Conservation (phyloP, 2,113 vertebrate genomes). For the Nerophis lumbriciformis region DNA sequence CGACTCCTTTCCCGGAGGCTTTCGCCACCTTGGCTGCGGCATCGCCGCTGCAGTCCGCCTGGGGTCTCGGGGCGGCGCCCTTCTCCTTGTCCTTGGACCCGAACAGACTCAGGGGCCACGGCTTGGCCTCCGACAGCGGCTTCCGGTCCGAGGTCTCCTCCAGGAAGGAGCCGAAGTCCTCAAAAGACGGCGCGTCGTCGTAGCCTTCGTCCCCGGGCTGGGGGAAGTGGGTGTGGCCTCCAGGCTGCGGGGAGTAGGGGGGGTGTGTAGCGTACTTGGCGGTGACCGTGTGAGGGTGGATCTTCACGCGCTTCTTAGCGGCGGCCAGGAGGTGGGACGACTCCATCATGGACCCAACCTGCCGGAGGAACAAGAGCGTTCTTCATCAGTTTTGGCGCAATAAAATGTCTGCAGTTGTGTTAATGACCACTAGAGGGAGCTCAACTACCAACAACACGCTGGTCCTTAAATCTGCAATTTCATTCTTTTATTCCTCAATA, state of each 20-base stretch:
- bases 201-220: conserved; percentile 85
- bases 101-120: conserved; percentile 78
- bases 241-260: conserved; percentile 57
- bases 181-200: conserved; percentile 78
- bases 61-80: conserved; percentile 34
- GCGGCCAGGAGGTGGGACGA: conserved; percentile 72
- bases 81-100: conserved; percentile 72
- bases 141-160: conserved; percentile 86
- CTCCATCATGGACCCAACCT: conserved; percentile 77
- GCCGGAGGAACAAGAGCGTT: conserved; percentile 19
- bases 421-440: no score
- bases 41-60: conserved; percentile 48
- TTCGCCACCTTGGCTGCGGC: conserved; percentile 40
- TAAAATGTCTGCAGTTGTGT: no score
- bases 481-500: no score
- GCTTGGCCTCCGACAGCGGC: conserved; percentile 71
- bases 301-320: conserved; percentile 90
- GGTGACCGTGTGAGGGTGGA: conserved; percentile 90
- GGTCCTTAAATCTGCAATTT: no score
- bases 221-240: conserved; percentile 79
- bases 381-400: no score
- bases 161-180: conserved; percentile 79
- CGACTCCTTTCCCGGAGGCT: conserved; percentile 54
- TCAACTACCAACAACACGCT: no score
- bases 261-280: conserved; percentile 83